Evolutionary conservation across 1,140 invertebrate genomes (phyloP).

Genomic region (Penaeus chinensis): DNA sequence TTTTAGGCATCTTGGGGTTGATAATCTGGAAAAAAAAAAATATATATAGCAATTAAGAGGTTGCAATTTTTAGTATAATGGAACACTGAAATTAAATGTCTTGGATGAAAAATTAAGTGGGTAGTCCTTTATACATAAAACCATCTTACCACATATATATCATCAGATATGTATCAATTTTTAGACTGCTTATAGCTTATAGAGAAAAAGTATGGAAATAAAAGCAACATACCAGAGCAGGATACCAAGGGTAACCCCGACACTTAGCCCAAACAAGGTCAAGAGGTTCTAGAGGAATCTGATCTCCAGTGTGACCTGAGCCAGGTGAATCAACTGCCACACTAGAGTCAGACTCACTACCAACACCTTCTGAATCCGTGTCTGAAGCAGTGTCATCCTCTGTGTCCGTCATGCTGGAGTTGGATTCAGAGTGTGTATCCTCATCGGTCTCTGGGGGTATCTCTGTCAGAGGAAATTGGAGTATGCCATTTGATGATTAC

Average conservation of each 20-base stretch:
- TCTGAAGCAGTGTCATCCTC: conserved; percentile 55
- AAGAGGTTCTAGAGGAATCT: conserved; percentile 77
- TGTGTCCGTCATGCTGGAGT: conserved; percentile 64
- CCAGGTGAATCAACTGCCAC: conserved; percentile 63
- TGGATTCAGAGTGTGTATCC: conserved; percentile 67
- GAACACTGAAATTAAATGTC: background rate
- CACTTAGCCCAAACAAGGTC: conserved; percentile 98
- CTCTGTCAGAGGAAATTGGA: conserved; percentile 47
- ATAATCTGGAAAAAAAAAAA: conserved; percentile 77
- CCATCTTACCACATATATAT: too few relatives aligned
- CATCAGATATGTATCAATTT: too few relatives aligned
- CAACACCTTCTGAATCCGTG: conserved; percentile 59
- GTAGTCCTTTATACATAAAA: too few relatives aligned
- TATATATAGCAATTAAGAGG: background rate
- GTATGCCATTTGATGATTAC: too few relatives aligned
- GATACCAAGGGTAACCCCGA: conserved; percentile 96
- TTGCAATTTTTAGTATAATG: background rate
- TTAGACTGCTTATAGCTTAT: too few relatives aligned
- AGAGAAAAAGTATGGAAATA: background rate
- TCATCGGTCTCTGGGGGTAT: conserved; percentile 66
- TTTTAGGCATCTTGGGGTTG: conserved; percentile 91
- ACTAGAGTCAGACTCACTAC: conserved; percentile 61
- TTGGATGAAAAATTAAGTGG: too few relatives aligned
- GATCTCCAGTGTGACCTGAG: conserved; percentile 64
- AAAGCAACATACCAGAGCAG: conserved; percentile 76